These are phyloP conservation scores for Archaeoteleia sp. DNA, from an alignment of 2,888 invertebrate species.

Conservation along the genomic window DNA sequence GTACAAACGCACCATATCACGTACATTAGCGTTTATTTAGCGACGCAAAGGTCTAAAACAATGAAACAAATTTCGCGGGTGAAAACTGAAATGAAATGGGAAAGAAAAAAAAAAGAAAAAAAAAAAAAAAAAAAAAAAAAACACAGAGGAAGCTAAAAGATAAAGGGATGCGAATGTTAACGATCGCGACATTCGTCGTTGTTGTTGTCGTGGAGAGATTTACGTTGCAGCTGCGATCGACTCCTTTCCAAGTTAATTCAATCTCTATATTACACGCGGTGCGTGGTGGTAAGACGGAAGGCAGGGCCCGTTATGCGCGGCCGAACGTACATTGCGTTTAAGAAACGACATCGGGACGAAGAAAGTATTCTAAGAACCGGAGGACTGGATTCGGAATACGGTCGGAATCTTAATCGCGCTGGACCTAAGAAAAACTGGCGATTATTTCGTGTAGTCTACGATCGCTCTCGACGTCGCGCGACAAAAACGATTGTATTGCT, in stretches of 20 bases:
- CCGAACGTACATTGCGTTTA: constrained; percentile 27
- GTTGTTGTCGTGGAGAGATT: constrained; percentile 40
- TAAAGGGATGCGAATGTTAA: constrained; percentile 50
- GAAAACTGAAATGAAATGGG: too few relatives aligned
- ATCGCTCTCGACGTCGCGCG: not conserved
- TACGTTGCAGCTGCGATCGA: constrained; percentile 22
- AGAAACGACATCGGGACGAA: constrained; percentile 17
- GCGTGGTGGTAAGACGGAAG: constrained; percentile 7
- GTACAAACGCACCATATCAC: too few relatives aligned
- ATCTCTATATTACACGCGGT: constrained; percentile 49
- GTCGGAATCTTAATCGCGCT: constrained; percentile 52
- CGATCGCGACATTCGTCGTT: constrained; percentile 50
- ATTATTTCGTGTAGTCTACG: constrained; percentile 30
- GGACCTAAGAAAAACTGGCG: constrained; percentile 28
- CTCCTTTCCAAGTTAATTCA: constrained; percentile 41
- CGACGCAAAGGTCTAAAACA: too few relatives aligned
- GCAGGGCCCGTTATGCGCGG: constrained; percentile 40
- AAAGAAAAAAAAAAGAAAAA: constrained; percentile 18
- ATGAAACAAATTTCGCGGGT: too few relatives aligned
- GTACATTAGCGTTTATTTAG: too few relatives aligned
- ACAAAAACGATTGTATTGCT: constrained; percentile 55
- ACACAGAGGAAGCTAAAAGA: constrained; percentile 29
- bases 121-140: constrained; percentile 10
- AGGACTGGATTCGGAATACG: constrained; percentile 41
- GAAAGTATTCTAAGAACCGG: constrained; percentile 49